phyloP scores from a whole-genome alignment of 2,113 vertebrate genomes.

The Coptodon bakossiorum region DNA sequence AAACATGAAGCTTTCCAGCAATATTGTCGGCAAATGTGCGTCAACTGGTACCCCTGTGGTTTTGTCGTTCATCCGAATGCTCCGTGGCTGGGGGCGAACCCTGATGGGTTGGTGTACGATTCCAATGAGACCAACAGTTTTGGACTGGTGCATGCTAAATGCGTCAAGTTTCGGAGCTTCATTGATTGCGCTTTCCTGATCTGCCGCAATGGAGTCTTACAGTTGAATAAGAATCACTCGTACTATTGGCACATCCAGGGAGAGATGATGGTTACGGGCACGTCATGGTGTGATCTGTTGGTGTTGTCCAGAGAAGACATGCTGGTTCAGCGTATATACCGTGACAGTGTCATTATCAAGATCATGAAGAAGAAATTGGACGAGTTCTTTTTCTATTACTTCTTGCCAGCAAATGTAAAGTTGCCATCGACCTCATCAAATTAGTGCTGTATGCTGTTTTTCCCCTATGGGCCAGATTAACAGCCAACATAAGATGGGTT shows the following conservation, averaged over 20 bases:
- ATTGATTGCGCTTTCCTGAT: neutral
- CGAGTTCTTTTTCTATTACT: slow-evolving; percentile 29
- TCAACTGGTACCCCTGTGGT: slow-evolving; percentile 46
- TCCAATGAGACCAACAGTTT: neutral
- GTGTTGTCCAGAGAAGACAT: slow-evolving; percentile 15
- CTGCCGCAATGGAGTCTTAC: neutral
- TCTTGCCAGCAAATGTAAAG: neutral
- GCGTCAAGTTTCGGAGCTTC: neutral
- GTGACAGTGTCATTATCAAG: neutral
- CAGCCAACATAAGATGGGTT: neutral
- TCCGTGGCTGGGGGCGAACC: slow-evolving; percentile 24
- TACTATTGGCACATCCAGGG: slow-evolving; percentile 36
- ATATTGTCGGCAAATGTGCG: slow-evolving; percentile 10
- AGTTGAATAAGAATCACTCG: neutral
- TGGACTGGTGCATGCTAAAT: slow-evolving; percentile 25
- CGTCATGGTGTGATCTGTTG: slow-evolving; percentile 39
- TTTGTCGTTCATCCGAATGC: slow-evolving; percentile 22
- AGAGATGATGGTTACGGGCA: slow-evolving; percentile 41
- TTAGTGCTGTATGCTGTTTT: neutral
- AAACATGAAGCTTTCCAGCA: slow-evolving; percentile 5
- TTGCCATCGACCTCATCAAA: neutral
- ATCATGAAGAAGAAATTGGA: slow-evolving; percentile 19
- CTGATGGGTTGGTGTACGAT: slow-evolving; percentile 42
- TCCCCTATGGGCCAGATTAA: neutral
- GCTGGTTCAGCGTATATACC: slow-evolving; percentile 43